Evolutionary conservation across 2,797 vertebrate species (phyloP), one percentile per base, ranked within the genome.

Genomic region (Heliangelus exortis): DNA sequence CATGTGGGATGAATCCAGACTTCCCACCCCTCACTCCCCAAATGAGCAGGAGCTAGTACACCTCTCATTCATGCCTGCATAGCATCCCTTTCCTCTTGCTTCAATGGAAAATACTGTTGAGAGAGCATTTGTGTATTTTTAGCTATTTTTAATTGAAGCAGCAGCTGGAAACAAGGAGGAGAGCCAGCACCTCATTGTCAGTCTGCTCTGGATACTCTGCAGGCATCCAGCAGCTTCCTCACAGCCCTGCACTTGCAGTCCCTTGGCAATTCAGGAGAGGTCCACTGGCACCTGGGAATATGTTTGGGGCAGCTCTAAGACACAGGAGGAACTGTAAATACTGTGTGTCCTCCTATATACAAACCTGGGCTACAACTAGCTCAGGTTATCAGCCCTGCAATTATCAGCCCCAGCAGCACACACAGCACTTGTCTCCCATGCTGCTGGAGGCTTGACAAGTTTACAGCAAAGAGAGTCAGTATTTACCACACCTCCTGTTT

Each of bases 91-190:
- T 77, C 68, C 90, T 79, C 53, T 69, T 87, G 47, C 68, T 92
- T 55, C 53, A 19, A 18, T 5, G n/a, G 47, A 75, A 93, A 85
- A 78, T 16, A 73, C 50, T 39, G 22, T 21, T 13, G 6, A 65
- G 78, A 91, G 76, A 90, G 62, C 16, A 66, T 80, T 68, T 83
- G 65, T 62, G 51, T 93, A 89, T 95, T 96, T 95, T 94, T 91
- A 93, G 87, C 79, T 87, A 22, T 34, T 87, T 95, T 90, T 85
- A 95, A 87, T 84, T 72, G 82, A 87, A 72, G 72, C 58, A 93
- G 72, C 93, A 94, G 78, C 82, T 91, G 87, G 76, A 95, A 89
- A 80, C 13, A 54, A 92, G 86, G 61, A 89, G 58, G 11, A 87
- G 47, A 75, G 87, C 41, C 89, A 79, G 85, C n/a, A 16, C 6